These are phyloP conservation scores for Dipus sagitta DNA, from an alignment of 2,797 vertebrate genomes.

Conservation along the genomic window DNA sequence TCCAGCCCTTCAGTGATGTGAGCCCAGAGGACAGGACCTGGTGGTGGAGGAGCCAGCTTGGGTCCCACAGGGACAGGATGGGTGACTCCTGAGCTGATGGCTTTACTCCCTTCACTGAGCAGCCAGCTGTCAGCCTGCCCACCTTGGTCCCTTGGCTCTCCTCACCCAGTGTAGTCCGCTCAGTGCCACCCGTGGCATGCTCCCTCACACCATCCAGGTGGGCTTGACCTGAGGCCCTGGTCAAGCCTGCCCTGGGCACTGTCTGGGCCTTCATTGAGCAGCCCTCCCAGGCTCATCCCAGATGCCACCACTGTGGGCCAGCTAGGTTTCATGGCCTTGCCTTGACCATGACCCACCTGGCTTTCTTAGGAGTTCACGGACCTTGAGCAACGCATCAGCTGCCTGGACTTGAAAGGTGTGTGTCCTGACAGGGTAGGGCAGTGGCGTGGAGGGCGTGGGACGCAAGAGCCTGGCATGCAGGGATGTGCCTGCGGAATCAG, in stretches of 20 bases:
- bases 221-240: neutral
- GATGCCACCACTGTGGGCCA: neutral
- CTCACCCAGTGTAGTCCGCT: no score
- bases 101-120: neutral
- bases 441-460: neutral
- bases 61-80: neutral
- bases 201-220: neutral
- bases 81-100: accelerated
- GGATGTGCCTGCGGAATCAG: neutral
- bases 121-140: neutral
- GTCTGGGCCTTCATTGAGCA: neutral
- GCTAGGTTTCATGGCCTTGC: neutral
- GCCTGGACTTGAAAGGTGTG: constrained; percentile 96
- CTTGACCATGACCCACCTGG: neutral
- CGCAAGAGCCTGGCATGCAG: neutral
- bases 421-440: neutral
- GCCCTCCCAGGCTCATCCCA: neutral
- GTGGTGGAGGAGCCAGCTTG: accelerated
- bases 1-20: accelerated
- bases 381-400: constrained; percentile 94
- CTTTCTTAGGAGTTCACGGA: constrained; percentile 93
- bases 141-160: neutral
- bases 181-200: accelerated
- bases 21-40: neutral
- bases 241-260: neutral